These are phyloP conservation scores for Marmota monax DNA, from an alignment of 2,113 vertebrate species.

Conservation along the genomic window DNA sequence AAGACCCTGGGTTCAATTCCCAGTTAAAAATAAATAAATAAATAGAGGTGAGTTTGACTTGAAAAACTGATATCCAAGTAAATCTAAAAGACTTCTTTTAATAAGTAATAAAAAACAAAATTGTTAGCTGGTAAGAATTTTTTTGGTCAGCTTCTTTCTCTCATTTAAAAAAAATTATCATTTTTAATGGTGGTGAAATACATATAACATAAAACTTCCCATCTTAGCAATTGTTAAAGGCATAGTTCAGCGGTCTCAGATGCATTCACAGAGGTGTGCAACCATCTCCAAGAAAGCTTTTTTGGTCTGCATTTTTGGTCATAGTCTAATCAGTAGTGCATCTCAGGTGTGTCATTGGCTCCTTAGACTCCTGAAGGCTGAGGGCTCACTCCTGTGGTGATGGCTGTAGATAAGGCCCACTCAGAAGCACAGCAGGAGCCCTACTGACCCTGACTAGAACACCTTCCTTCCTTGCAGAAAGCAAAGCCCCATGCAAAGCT, in stretches of 20 bases:
- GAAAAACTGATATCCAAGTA: background rate
- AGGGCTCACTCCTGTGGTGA: background rate
- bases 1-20: too few species aligned
- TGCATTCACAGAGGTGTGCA: background rate
- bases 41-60: conserved; percentile 15
- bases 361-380: background rate
- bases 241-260: background rate
- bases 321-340: background rate
- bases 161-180: background rate
- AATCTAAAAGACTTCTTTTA: background rate
- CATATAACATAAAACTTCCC: background rate
- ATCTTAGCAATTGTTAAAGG: background rate
- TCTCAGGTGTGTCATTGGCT: background rate
- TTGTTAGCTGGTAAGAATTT: too few species aligned
- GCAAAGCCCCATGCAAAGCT: background rate
- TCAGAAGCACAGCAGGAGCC: too few species aligned
- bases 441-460: too few species aligned
- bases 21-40: too few species aligned
- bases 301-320: background rate
- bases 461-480: background rate
- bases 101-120: background rate
- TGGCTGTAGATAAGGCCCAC: background rate
- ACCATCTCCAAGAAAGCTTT: background rate
- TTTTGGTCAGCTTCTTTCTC: background rate
- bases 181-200: background rate